These are phyloP conservation scores for Trichechus manatus DNA, from an alignment of 2,113 vertebrate species.

Conservation along the genomic window DNA sequence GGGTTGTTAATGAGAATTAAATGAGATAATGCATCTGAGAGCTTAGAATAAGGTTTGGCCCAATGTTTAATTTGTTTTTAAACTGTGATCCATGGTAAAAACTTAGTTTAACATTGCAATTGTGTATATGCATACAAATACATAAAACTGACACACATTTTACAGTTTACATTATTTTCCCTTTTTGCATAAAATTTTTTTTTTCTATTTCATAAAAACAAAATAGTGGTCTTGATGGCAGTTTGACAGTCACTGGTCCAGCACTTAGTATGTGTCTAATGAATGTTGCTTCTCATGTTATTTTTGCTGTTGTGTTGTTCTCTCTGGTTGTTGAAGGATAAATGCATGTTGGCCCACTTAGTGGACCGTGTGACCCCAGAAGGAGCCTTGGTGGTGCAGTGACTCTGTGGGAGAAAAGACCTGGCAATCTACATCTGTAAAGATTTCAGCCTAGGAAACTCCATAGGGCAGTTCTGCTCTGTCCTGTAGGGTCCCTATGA, in stretches of 20 bases:
- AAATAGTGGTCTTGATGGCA: neutral
- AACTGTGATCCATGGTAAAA: neutral
- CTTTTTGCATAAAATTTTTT: neutral
- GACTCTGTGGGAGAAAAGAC: neutral
- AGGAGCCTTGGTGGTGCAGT: neutral
- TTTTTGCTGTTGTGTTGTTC: neutral
- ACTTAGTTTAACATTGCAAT: neutral
- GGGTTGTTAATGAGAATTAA: neutral
- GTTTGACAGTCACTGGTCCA: neutral
- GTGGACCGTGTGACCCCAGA: neutral
- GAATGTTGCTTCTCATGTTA: neutral
- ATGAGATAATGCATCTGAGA: neutral
- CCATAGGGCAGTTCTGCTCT: neutral
- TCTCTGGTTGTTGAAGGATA: neutral
- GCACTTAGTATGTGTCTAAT: neutral
- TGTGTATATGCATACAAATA: neutral
- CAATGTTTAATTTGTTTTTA: neutral
- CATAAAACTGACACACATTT: neutral
- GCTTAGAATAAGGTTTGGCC: neutral
- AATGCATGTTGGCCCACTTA: fast-evolving
- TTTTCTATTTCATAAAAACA: neutral
- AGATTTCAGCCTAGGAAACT: neutral
- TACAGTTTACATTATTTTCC: neutral
- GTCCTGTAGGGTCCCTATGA: neutral
- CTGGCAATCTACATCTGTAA: neutral